Evolutionary conservation across 2,888 invertebrate species (phyloP).

Genomic region (Brachypalpus laphriformis): DNA sequence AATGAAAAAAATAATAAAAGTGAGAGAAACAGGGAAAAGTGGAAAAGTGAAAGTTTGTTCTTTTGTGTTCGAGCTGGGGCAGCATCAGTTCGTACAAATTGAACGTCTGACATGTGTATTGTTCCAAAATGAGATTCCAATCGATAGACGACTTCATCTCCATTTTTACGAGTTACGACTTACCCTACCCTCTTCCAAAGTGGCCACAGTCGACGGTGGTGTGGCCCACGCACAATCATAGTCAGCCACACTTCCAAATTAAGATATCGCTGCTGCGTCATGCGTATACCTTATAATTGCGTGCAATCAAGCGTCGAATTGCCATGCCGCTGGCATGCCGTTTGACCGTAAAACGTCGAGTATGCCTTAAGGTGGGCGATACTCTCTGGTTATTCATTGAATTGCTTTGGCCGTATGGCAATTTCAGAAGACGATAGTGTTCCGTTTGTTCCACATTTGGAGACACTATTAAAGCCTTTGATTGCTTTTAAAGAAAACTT

Average conservation of each 20-base stretch:
- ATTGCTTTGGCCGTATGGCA: constrained; percentile 9
- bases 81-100: constrained; percentile 21
- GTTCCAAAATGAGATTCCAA: constrained; percentile 14
- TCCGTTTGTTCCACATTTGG: neutral
- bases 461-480: constrained; percentile 28
- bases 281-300: constrained; percentile 39
- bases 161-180: neutral
- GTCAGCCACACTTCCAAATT: constrained; percentile 22
- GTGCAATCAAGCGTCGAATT: constrained; percentile 38
- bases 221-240: constrained; percentile 43
- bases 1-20: constrained; percentile 9
- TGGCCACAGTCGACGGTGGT: too few species aligned
- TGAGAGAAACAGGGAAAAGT: constrained; percentile 11
- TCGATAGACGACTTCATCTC: constrained; percentile 18
- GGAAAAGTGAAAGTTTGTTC: constrained; percentile 56
- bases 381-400: constrained; percentile 15
- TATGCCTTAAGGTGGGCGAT: constrained; percentile 12
- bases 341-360: constrained; percentile 11
- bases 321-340: constrained; percentile 2
- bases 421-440: constrained; percentile 26
- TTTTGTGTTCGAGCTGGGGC: constrained; percentile 1
- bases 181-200: constrained; percentile 15
- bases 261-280: constrained; percentile 32
- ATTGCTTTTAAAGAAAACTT: constrained; percentile 10
- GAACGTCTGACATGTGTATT: constrained; percentile 5